Percentiles rank a stretch among this genome's conserved stretches.
Conservation (phyloP, 2,113 vertebrate genomes). For the Solea solea region DNA sequence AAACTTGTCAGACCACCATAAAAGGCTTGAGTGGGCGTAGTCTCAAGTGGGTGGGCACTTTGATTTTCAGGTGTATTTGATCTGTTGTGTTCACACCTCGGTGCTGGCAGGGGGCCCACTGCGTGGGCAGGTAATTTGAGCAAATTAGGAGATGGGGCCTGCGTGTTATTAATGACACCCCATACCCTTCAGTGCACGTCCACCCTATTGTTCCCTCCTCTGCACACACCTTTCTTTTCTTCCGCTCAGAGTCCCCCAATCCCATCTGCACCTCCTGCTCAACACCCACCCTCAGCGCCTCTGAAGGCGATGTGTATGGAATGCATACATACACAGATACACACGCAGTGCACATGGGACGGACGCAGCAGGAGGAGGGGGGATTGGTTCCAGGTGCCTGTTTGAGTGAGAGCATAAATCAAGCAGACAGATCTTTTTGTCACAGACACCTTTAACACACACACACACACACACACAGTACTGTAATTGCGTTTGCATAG, state of each 20-base stretch:
- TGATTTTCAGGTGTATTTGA: conserved; percentile 81
- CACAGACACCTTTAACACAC: conserved; percentile 56
- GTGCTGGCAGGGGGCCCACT: conserved; percentile 49
- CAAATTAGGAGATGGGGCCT: conserved; percentile 80
- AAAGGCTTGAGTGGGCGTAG: conserved; percentile 61
- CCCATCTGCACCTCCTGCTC: conserved; percentile 66
- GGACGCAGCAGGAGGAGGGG: conserved; percentile 29
- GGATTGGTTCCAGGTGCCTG: conserved; percentile 80
- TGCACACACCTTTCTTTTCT: conserved; percentile 70
- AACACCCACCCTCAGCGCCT: conserved; percentile 47
- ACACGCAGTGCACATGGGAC: conserved; percentile 41
- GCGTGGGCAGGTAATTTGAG: conserved; percentile 79
- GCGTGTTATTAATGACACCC: conserved; percentile 72
- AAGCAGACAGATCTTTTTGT: conserved; percentile 75
- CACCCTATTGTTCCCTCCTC: conserved; percentile 64
- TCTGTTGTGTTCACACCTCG: conserved; percentile 75
- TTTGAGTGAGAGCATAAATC: conserved; percentile 83
- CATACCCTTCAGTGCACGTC: conserved; percentile 59
- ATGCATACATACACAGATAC: conserved; percentile 45
- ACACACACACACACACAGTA: conserved; percentile 15
- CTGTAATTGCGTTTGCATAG: background rate
- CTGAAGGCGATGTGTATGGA: conserved; percentile 45
- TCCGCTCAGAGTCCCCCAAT: conserved; percentile 47
- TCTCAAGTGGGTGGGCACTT: conserved; percentile 65
- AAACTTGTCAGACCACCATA: conserved; percentile 49